Conservation (phyloP, 2,113 vertebrate genomes). For the Bos taurus region DNA sequence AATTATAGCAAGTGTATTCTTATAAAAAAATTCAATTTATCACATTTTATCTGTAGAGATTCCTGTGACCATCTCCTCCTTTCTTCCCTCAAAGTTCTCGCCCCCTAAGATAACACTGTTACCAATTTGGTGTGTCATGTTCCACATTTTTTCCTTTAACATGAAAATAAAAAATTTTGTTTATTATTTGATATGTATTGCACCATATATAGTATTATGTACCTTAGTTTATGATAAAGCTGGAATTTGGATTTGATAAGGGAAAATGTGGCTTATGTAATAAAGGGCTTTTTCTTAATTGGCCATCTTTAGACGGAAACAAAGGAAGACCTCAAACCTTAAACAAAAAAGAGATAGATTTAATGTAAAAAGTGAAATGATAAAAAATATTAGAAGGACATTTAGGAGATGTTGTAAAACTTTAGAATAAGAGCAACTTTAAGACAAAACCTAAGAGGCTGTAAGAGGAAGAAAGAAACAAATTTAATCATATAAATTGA, state of each 20-base stretch:
- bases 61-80: neutral
- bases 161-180: neutral
- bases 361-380: constrained; percentile 22
- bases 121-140: neutral
- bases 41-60: neutral
- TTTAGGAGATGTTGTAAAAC: neutral
- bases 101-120: neutral
- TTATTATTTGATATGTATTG: constrained; percentile 13
- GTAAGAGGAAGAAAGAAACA: neutral
- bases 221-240: neutral
- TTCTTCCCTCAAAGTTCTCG: neutral
- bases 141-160: neutral
- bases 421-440: neutral
- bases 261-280: neutral
- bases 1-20: constrained; percentile 3
- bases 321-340: neutral
- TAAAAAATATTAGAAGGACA: neutral
- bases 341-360: neutral
- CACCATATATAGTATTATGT: neutral
- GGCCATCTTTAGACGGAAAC: neutral
- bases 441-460: neutral
- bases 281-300: neutral
- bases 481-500: neutral
- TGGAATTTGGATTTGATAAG: constrained; percentile 4
- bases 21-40: neutral